Conservation (phyloP, 2,888 invertebrate genomes). For the Campopleginae sp. region DNA sequence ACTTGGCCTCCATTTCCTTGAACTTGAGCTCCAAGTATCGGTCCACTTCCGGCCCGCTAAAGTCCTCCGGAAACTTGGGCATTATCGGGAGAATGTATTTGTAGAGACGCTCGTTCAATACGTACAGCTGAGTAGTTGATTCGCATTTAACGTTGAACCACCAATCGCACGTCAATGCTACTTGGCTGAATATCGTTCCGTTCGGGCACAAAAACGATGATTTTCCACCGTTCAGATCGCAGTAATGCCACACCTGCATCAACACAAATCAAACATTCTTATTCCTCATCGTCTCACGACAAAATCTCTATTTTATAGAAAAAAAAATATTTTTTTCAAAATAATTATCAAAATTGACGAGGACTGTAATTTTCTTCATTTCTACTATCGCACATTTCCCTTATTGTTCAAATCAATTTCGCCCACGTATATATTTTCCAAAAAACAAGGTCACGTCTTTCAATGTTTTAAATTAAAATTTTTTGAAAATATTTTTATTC, state of each 20-base stretch:
- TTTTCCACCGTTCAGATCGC: conserved; percentile 95
- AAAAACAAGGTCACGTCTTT: no score
- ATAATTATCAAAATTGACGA: no score
- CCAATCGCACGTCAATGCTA: conserved; percentile 95
- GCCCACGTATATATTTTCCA: no score
- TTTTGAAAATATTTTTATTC: no score
- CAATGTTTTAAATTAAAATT: no score
- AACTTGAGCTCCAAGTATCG: conserved; percentile 93
- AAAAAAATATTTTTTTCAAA: no score
- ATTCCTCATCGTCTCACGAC: no score
- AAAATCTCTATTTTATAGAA: no score
- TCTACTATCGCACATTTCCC: no score
- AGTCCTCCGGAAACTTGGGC: conserved; percentile 96
- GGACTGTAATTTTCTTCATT: no score
- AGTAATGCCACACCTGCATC: conserved; percentile 94
- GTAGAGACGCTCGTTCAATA: conserved; percentile 94
- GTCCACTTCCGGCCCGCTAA: conserved; percentile 94
- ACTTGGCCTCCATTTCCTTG: conserved; percentile 94
- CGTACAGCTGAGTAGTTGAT: conserved; percentile 93
- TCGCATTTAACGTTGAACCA: conserved; percentile 96
- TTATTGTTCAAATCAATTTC: no score
- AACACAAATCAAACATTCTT: conserved; percentile 60
- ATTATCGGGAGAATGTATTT: conserved; percentile 94
- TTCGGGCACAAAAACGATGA: conserved; percentile 96
- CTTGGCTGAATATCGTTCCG: conserved; percentile 96